Conservation (phyloP, 1,140 invertebrate genomes). For the Oreohelix idahoensis region DNA sequence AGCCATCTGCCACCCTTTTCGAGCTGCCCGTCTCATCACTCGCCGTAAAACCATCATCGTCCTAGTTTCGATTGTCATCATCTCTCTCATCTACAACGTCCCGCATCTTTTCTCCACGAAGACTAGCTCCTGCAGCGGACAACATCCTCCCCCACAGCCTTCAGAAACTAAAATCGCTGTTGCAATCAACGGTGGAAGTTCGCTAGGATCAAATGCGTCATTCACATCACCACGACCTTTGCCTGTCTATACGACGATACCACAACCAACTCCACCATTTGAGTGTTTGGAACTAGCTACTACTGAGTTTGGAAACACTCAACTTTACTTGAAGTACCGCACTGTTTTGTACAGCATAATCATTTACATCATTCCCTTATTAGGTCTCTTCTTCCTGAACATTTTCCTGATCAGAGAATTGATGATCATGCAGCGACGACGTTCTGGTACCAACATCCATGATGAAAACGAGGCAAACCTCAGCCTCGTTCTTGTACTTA, state of each 20-base stretch:
- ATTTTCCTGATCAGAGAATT: slow-evolving; percentile 64
- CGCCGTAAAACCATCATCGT: slow-evolving; percentile 57
- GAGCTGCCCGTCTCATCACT: slow-evolving; percentile 57
- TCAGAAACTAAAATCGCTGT: not conserved
- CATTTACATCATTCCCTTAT: slow-evolving; percentile 64
- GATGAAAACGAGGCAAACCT: slow-evolving; percentile 68
- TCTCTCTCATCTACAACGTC: slow-evolving; percentile 68
- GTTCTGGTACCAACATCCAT: slow-evolving; percentile 59
- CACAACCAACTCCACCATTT: not conserved
- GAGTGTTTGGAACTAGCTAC: slow-evolving; percentile 48
- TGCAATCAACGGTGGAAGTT: not conserved
- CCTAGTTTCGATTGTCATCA: slow-evolving; percentile 51
- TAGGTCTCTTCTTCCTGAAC: slow-evolving; percentile 46
- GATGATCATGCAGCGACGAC: slow-evolving; percentile 64
- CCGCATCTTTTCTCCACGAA: slow-evolving; percentile 63
- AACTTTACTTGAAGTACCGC: slow-evolving; percentile 58
- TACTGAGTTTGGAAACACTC: slow-evolving; percentile 57
- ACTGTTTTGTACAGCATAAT: slow-evolving; percentile 60
- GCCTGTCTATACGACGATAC: not conserved
- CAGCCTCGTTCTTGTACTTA: slow-evolving; percentile 64
- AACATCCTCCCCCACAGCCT: not conserved
- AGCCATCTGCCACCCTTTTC: slow-evolving; percentile 69
- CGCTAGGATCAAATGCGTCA: not conserved
- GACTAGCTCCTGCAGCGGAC: slow-evolving; percentile 43
- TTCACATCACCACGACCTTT: not conserved